Evolutionary conservation across 2,888 invertebrate species (phyloP).

Genomic region (Melanostoma mellinum): DNA sequence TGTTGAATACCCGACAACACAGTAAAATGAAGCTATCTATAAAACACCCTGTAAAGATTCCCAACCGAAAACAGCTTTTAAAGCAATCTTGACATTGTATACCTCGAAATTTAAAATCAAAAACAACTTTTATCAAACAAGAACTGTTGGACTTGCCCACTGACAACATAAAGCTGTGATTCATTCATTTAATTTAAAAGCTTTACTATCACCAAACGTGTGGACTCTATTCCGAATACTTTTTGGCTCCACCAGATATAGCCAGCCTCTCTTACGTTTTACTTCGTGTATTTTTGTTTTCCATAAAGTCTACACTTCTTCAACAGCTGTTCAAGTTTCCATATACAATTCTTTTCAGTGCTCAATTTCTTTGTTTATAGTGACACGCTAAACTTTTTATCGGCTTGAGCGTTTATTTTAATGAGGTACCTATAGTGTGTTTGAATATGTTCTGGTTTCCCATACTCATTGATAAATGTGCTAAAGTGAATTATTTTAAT

Average conservation of each 20-base stretch:
- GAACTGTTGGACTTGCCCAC: no score
- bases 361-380: slow-evolving; percentile 24
- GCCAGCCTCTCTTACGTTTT: no score
- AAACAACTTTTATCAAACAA: no score
- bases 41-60: no score
- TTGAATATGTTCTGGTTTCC: neutral
- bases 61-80: no score
- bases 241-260: slow-evolving; percentile 10
- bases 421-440: slow-evolving; percentile 8
- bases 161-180: no score
- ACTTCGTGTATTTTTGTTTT: neutral
- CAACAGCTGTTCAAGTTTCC: slow-evolving; percentile 16
- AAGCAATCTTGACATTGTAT: no score
- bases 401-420: neutral
- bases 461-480: neutral
- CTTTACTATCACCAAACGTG: neutral
- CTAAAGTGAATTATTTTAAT: neutral
- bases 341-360: slow-evolving; percentile 18
- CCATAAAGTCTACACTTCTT: neutral
- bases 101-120: no score
- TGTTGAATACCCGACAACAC: no score
- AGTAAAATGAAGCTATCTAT: no score
- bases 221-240: slow-evolving; percentile 6
- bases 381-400: slow-evolving; percentile 3
- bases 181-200: no score